Evolutionary conservation across 2,113 vertebrate genomes (phyloP).

Genomic region (Nycticorax nycticorax): DNA sequence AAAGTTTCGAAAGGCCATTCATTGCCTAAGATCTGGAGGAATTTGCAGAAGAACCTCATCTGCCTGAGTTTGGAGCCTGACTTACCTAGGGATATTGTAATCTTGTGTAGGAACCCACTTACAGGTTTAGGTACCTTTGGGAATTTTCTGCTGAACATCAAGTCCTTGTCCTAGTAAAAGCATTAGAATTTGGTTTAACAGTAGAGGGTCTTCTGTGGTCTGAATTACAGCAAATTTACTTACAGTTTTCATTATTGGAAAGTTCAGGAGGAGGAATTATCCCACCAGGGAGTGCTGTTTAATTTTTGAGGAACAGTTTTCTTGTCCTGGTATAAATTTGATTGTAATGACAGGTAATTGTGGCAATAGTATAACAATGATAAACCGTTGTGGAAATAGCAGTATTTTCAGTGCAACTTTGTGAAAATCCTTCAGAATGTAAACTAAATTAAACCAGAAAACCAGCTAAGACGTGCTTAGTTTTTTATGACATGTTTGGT

Average conservation of each 20-base stretch:
- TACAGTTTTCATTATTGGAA: slow-evolving; percentile 38
- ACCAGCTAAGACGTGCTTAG: background rate
- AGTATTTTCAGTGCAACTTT: background rate
- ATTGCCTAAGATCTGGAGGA: background rate
- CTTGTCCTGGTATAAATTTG: slow-evolving; percentile 51
- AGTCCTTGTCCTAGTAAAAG: background rate
- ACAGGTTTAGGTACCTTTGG: background rate
- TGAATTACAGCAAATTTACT: slow-evolving; percentile 43
- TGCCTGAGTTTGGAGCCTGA: background rate
- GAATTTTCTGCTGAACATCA: background rate
- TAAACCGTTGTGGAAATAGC: slow-evolving; percentile 6
- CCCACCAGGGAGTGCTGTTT: slow-evolving; percentile 61
- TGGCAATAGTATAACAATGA: slow-evolving; percentile 3
- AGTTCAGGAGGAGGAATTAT: slow-evolving; percentile 51
- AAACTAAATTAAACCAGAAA: slow-evolving; percentile 20
- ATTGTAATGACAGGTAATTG: slow-evolving; percentile 50
- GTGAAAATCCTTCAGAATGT: background rate
- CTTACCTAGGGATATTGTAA: background rate
- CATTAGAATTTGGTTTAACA: background rate
- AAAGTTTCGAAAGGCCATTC: background rate
- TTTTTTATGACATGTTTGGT: background rate
- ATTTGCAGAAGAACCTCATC: background rate
- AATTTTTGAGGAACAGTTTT: slow-evolving; percentile 60
- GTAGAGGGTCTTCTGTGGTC: slow-evolving; percentile 17
- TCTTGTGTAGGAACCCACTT: background rate